A percentile compares a stretch with the other conserved stretches of the same genome.
These are phyloP conservation scores for Himalopsyche anomala DNA, from an alignment of 2,888 invertebrate genomes.

Conservation along the genomic window DNA sequence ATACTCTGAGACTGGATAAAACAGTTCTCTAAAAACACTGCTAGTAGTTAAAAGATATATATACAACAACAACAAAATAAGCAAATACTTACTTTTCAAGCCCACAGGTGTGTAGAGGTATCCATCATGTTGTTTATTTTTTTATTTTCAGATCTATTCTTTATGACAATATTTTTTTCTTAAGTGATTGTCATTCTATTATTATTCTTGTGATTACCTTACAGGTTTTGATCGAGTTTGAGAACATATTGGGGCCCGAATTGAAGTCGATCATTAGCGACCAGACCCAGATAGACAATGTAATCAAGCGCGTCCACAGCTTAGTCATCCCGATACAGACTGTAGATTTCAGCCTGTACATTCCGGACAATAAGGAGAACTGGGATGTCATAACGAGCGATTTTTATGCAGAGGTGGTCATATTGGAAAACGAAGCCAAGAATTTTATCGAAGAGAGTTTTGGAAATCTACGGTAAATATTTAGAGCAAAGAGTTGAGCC, in stretches of 20 bases:
- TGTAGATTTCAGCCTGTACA: constrained; percentile 90
- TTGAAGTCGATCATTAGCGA: constrained; percentile 91
- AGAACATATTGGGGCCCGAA: constrained; percentile 92
- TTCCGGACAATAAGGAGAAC: constrained; percentile 85
- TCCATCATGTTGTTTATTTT: too few species aligned
- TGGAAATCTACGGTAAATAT: constrained; percentile 80
- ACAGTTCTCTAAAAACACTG: not conserved
- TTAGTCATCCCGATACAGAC: constrained; percentile 85
- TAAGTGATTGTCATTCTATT: not conserved
- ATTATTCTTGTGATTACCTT: constrained; percentile 53
- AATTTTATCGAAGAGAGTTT: constrained; percentile 92
- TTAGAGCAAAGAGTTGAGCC: not conserved
- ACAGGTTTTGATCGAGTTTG: constrained; percentile 89
- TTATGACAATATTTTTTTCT: too few species aligned
- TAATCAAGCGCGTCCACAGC: constrained; percentile 87
- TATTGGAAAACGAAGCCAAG: constrained; percentile 88
- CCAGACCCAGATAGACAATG: constrained; percentile 90
- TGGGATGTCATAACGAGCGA: constrained; percentile 90
- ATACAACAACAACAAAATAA: too few species aligned
- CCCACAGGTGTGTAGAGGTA: too few species aligned
- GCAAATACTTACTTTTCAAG: too few species aligned
- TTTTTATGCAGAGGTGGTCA: constrained; percentile 85
- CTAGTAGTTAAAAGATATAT: too few species aligned
- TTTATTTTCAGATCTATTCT: too few species aligned
- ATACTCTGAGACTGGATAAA: not conserved